Evolutionary conservation across 2,888 invertebrate species (phyloP).

Genomic region (Pandemis heparana): DNA sequence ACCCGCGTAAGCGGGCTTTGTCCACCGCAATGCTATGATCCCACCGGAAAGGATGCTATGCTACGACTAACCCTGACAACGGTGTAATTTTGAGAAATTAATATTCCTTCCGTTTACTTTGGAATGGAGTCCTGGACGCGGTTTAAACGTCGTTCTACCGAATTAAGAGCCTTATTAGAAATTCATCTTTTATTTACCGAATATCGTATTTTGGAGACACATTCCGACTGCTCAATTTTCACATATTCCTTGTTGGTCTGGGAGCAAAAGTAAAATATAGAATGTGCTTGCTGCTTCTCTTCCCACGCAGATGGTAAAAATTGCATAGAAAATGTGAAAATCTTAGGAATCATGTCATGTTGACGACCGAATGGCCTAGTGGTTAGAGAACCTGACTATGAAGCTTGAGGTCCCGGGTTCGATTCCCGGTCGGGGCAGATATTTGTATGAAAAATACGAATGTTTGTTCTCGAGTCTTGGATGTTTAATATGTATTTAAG

Average conservation of each 20-base stretch:
- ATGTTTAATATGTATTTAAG: no score
- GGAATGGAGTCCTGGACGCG: background rate
- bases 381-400: no score
- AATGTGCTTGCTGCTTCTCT: no score
- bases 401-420: no score
- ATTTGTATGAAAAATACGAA: no score
- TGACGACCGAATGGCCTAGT: no score
- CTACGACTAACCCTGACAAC: conserved; percentile 57
- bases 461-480: no score
- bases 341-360: no score
- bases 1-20: conserved; percentile 60
- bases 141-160: background rate
- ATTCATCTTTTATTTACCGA: background rate
- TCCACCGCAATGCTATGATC: conserved; percentile 64
- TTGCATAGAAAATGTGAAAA: no score
- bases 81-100: conserved; percentile 52
- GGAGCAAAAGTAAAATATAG: no score
- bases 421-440: no score
- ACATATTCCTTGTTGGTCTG: background rate
- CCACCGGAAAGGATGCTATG: conserved; percentile 53
- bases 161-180: background rate
- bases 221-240: background rate
- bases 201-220: background rate
- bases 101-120: conserved; percentile 30
- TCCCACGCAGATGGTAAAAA: no score